Evolutionary conservation across 2,113 vertebrate genomes (phyloP), one percentile per base, ranked within the genome.

Genomic region (Anser cygnoides): DNA sequence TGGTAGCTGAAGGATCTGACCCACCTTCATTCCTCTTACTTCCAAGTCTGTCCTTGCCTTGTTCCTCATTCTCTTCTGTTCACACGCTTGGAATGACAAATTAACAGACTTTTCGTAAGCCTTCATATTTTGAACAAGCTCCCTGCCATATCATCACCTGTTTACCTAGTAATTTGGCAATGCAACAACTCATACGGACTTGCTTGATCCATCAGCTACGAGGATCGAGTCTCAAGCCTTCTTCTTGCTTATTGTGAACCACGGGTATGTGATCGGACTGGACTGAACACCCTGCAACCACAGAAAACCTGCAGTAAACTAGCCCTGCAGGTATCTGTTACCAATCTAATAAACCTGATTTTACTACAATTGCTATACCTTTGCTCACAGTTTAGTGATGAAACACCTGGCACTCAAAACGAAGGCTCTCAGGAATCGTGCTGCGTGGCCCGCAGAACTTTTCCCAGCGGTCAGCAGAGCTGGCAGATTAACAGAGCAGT

Each of bases 381-480:
- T 37, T 59, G 87, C 91, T 90, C 72, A 26, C 9, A 39, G 57
- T 39, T 33, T 21, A 37, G 21, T 62, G 79, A 71, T 31, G 50
- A 43, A 83, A 57, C 62, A 85, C 12, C 25, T 13, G 54, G 9
- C 52, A 33, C 35, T 84, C 7, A 49, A 6, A 90, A 28, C 6
- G 25, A 82, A 83, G 89, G 49, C 35, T 72, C 52, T 17, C 35
- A 50, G 10, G 44, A 72, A 58, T 22, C 0, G 2, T 39, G n/a
- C n/a, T 28, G 71, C 55, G 59, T 54, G 63, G 72, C 75, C 68
- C 88, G 44, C 83, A 35, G 78, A 86, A 77, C 44, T 49, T 79
- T 90, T 58, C 26, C 90, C 71, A 87, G 84, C 59, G 92, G 67
- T 92, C 92, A 90, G 92, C 73, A 92, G 73, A 87, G 88, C 88